Base-by-base conservation (phyloP, 2,888 invertebrate genomes). In the Coelinius sp. region DNA sequence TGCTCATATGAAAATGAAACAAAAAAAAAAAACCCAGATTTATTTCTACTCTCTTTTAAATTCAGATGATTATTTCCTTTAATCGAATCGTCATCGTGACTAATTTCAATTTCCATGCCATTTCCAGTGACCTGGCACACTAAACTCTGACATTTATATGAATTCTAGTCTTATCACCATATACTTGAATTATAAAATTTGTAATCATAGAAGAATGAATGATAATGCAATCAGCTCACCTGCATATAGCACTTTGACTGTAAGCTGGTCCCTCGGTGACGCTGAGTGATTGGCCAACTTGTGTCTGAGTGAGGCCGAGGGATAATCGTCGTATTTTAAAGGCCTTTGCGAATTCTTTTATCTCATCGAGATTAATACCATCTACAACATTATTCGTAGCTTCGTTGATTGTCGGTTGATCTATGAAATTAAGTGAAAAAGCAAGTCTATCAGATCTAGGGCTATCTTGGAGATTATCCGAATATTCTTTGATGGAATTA, bases 181-280 rank as follows among this genome's bases (percentile, higher is more conserved):
- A 53, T 31, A 59, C 5, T 20, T 27, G 27, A 52, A 52, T 20
- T 31, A 44, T 27, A 6, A 59, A 31, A 7, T 1, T 56, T 27
- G 3, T 59, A 53, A 59, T 59, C n/a, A 59, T 67, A 1, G n/a
- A 53, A 59, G 14, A 14, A 24, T 41, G 12, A 10, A 7, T 44
- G 1, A n/a, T 41, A 1, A 22, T 22, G 38, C 8, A 20, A 10
- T n/a, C 66, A 31, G 71, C 89, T 90, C 91, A 98, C 98, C 98
- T 96, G 95, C 98, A 99, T 88, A 99, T 99, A 81, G 98, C 98
- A 89, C 97, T 97, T 91, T 99, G 98, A 89, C 97, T 98, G 89
- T 99, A 99, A 65, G 98, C 97, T 35, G 98, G 98, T 68, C 98
- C 98, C 89, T 98, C 98, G 22, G 97, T 97, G 71, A 97, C 95